phyloP scores from a whole-genome alignment of 2,113 vertebrate genomes.

The Variabilichromis moorii region DNA sequence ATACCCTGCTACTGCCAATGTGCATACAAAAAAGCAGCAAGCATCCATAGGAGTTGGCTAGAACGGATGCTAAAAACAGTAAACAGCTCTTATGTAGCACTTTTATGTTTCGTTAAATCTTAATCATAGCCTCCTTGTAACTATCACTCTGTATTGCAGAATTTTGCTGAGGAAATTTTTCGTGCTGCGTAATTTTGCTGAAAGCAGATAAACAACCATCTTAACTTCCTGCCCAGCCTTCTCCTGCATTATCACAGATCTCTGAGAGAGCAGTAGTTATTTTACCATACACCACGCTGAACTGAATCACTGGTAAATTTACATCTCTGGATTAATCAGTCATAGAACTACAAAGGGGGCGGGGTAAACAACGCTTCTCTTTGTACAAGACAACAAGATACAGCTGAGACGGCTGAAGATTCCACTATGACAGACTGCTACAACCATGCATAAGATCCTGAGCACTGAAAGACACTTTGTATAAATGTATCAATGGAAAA shows the following conservation, averaged over 20 bases:
- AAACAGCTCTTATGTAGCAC: background rate
- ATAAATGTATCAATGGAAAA: conserved; percentile 39
- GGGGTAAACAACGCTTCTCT: background rate
- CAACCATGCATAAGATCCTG: conserved; percentile 30
- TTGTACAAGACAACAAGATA: background rate
- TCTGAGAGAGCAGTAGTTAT: background rate
- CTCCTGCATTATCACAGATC: background rate
- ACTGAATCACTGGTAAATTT: background rate
- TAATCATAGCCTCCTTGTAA: background rate
- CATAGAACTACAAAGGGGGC: background rate
- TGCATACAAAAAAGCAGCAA: background rate
- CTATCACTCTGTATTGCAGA: background rate
- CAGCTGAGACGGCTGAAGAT: conserved; percentile 4
- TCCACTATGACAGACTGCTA: conserved; percentile 14
- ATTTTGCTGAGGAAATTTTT: background rate
- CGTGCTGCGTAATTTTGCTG: background rate
- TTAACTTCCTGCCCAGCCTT: background rate
- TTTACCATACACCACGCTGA: background rate
- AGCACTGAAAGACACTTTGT: conserved; percentile 15
- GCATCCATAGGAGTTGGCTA: background rate
- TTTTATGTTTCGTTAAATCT: background rate
- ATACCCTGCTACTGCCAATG: background rate
- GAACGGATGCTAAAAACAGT: background rate
- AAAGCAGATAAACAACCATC: background rate
- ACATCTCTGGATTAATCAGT: background rate